A percentile compares a stretch with the other conserved stretches of the same genome.
Evolutionary conservation across 1,140 invertebrate genomes (phyloP).

Genomic region (Bilobella aurantiaca): DNA sequence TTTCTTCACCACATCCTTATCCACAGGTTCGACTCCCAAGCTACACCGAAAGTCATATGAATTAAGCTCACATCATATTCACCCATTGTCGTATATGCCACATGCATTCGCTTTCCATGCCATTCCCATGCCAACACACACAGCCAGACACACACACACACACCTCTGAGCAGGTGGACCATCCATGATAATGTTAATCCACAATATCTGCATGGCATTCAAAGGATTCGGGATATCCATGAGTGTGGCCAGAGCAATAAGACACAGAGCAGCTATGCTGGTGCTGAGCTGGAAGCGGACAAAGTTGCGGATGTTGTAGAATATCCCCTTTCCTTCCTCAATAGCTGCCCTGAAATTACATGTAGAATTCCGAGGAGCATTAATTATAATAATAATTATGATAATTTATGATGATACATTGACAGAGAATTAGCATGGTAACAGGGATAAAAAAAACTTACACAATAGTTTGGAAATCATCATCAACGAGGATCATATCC

Average conservation of each 20-base stretch:
- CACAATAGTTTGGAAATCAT: conserved; percentile 98
- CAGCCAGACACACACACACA: no score
- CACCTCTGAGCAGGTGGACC: conserved; percentile 75
- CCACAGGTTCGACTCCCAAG: conserved; percentile 94
- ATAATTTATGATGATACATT: no score
- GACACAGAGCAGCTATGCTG: conserved; percentile 89
- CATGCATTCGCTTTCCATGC: no score
- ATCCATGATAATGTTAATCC: conserved; percentile 99
- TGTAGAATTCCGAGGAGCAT: no score
- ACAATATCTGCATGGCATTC: conserved; percentile 99
- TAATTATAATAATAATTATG: no score
- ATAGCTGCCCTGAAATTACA: conserved; percentile 63
- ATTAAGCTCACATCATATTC: no score
- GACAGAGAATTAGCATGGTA: no score
- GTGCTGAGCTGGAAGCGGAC: conserved; percentile 97
- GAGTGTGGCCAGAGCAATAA: conserved; percentile 90
- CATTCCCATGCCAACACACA: no score
- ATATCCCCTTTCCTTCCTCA: conserved; percentile 97
- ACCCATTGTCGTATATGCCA: no score
- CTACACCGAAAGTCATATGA: conserved; percentile 39
- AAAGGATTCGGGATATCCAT: conserved; percentile 93
- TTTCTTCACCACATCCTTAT: conserved; percentile 86
- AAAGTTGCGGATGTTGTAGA: conserved; percentile 99
- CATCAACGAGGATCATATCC: conserved; percentile 98
- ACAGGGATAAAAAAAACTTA: no score